These are phyloP conservation scores for Meles meles DNA, from an alignment of 2,113 vertebrate species.

Conservation along the genomic window DNA sequence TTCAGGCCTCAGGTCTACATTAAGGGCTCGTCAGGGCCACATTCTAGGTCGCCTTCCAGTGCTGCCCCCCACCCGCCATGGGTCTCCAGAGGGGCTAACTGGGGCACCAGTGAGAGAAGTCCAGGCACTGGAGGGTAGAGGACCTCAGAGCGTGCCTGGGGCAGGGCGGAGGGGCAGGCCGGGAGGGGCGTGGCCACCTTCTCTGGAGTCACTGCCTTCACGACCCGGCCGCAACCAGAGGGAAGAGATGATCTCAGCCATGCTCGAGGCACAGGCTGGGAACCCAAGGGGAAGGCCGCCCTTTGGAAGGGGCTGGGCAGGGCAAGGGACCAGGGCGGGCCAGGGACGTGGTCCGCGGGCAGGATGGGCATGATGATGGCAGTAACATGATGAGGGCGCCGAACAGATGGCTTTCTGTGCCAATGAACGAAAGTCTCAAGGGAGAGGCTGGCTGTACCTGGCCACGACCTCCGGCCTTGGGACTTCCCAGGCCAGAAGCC, in stretches of 20 bases:
- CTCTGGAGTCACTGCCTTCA: background rate
- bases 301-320: background rate
- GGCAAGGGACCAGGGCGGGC: background rate
- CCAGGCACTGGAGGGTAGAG: background rate
- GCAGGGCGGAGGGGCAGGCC: background rate
- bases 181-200: background rate
- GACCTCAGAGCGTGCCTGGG: background rate
- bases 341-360: slow-evolving; percentile 73
- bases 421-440: slow-evolving; percentile 66
- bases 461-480: slow-evolving; percentile 32
- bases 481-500: slow-evolving; percentile 57
- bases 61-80: background rate
- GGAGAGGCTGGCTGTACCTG: slow-evolving; percentile 41
- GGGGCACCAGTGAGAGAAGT: background rate
- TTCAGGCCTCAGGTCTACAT: background rate
- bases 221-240: background rate
- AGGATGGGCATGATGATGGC: slow-evolving; percentile 90
- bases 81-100: background rate
- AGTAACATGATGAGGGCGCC: slow-evolving; percentile 84
- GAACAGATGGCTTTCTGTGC: slow-evolving; percentile 68
- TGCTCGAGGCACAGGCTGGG: background rate
- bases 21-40: background rate
- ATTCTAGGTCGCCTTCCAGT: background rate
- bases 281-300: background rate
- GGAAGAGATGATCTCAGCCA: background rate